Evolutionary conservation across 1,140 invertebrate genomes (phyloP), one percentile per base, ranked within the genome.

Genomic region (Sweltsa coloradensis): DNA sequence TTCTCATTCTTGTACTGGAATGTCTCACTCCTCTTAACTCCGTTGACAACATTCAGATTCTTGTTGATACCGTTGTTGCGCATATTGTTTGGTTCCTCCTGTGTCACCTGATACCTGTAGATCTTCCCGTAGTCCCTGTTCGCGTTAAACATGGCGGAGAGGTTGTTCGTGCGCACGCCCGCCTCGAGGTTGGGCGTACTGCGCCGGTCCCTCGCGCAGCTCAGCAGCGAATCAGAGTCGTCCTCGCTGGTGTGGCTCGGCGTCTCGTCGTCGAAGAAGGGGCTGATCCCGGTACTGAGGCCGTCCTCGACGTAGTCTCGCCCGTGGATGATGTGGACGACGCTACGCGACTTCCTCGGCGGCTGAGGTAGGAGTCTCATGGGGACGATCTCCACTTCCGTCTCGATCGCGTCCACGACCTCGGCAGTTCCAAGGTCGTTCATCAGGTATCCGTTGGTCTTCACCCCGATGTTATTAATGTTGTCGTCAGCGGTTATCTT

Each of bases 151-250:
- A n/a, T n/a, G n/a, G n/a, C n/a, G n/a, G n/a, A n/a, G n/a, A n/a
- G n/a, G n/a, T n/a, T n/a, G n/a, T n/a, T n/a, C n/a, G n/a, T n/a
- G n/a, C n/a, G n/a, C n/a, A n/a, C 23, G 5, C 36, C 36, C 36
- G 16, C 5, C 7, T 37, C 36, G 16, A 37, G 11, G 5, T 19
- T 22, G 11, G 4, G 16, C 36, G 23, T 37, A 16, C 36, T 37
- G 16, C 42, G 29, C 19, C 36, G 43, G 19, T 54, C 54, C 21
- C 75, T 74, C 0, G 79, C 80, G 0, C 78, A 73, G 51, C 78
- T 82, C 0, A 83, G 57, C 9, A 83, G 61, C 0, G 79, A 83
- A 60, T 83, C 80, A 2, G 79, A 82, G 9, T 76, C 76, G 55
- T 81, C 77, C 21, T 69, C 63, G 3, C 54, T 57, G 14, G 56